A percentile compares a stretch with the other conserved stretches of the same genome.
phyloP scores from a whole-genome alignment of 2,113 vertebrate genomes.

The Seriola rivoliana region DNA sequence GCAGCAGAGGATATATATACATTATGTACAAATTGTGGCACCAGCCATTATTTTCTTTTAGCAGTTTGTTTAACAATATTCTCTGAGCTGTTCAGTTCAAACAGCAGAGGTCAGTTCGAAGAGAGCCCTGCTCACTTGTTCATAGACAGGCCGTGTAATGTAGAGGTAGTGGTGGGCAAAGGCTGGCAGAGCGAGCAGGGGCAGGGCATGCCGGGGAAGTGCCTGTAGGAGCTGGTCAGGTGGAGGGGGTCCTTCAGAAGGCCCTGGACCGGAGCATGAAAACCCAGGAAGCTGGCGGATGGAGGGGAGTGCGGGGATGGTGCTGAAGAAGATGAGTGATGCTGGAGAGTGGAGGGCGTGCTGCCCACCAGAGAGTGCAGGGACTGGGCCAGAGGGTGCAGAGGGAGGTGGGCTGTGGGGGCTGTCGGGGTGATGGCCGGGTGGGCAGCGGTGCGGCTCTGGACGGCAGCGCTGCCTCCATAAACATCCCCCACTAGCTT shows the following conservation, averaged over 20 bases:
- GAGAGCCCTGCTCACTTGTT: conserved; percentile 77
- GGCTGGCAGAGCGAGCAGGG: conserved; percentile 86
- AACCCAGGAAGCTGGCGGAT: conserved; percentile 79
- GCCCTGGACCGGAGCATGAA: conserved; percentile 76
- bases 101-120: conserved; percentile 33
- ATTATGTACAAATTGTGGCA: conserved; percentile 73
- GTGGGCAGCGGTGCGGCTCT: conserved; percentile 70
- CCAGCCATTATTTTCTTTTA: conserved; percentile 26
- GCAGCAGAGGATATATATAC: conserved; percentile 74
- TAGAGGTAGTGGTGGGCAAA: conserved; percentile 77
- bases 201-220: conserved; percentile 86
- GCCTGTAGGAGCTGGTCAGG: conserved; percentile 81
- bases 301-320: conserved; percentile 78
- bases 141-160: conserved; percentile 83
- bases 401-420: conserved; percentile 70
- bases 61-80: conserved; percentile 38
- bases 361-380: conserved; percentile 81
- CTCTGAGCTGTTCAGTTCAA: conserved; percentile 25
- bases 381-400: conserved; percentile 83
- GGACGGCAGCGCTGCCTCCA: conserved; percentile 69
- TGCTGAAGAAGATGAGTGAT: conserved; percentile 55
- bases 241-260: conserved; percentile 84
- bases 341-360: conserved; percentile 64
- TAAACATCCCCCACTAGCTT: conserved; percentile 87
- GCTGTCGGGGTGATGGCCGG: conserved; percentile 58